Conservation (phyloP, 2,113 vertebrate species). For the Microcebus ravelobensis region DNA sequence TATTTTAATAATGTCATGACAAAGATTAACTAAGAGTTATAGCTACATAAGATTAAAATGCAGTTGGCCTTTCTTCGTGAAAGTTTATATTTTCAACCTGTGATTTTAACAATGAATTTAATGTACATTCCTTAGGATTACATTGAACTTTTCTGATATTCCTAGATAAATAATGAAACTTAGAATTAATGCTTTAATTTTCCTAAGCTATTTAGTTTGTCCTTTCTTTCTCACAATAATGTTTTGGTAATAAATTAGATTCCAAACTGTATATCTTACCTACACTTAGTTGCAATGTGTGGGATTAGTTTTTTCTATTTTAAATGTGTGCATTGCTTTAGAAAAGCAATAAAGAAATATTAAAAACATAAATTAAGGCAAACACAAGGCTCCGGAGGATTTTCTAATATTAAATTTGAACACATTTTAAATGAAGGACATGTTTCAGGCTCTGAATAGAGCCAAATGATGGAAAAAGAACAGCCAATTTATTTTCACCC, state of each 20-base stretch:
- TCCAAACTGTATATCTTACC: not conserved
- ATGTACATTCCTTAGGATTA: not conserved
- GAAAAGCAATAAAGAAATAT: slow-evolving; percentile 64
- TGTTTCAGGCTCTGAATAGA: slow-evolving; percentile 35
- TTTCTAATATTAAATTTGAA: slow-evolving; percentile 61
- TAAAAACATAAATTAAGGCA: slow-evolving; percentile 71
- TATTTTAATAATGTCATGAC: not conserved
- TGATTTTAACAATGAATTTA: not conserved
- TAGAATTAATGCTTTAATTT: slow-evolving; percentile 25
- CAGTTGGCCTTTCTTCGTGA: not conserved
- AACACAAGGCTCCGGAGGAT: slow-evolving; percentile 9
- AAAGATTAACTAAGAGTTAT: not conserved
- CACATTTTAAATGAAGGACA: slow-evolving; percentile 59
- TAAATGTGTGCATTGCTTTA: slow-evolving; percentile 13
- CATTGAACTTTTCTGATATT: not conserved
- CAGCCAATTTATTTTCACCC: not conserved
- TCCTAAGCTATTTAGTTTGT: not conserved
- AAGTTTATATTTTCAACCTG: slow-evolving; percentile 1
- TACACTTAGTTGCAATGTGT: not conserved
- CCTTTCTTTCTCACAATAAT: not conserved
- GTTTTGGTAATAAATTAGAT: slow-evolving; percentile 24
- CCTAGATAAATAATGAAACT: slow-evolving; percentile 12
- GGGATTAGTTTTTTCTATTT: not conserved
- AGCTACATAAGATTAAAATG: not conserved
- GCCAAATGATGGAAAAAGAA: not conserved